Base-by-base conservation (phyloP, 2,888 invertebrate species). In the Diogma glabrata region DNA sequence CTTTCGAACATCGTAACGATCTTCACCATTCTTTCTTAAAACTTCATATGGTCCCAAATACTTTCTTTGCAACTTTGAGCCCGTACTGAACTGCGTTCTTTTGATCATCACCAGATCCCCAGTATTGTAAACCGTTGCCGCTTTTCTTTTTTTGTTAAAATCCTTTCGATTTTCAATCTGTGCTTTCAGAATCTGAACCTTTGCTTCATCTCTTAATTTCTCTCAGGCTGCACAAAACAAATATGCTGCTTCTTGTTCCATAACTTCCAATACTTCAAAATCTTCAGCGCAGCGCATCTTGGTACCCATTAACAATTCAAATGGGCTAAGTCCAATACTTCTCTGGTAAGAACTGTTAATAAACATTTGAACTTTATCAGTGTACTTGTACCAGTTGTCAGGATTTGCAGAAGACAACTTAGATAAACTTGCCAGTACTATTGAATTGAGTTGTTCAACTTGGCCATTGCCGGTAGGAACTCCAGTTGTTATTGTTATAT, bases 391-490 rank as follows among this genome's bases (percentile, higher is more conserved):
- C 63, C 63, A 65, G 23, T 62, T 57, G 4, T 52, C 51, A 1
- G 62, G 61, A 12, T 64, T 57, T 9, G 60, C 59, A 1, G 61
- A 50, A 7, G 61, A 54, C 7, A 67, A 26, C 49, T 67, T 67
- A 1, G 64, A 58, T 5, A 66, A 38, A 4, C 63, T 51, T 1
- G 64, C 52, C 46, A 65, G 62, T 3, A 66, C 57, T 3, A 54
- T 60, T n/a, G 56, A 47, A 51, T n/a, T n/a, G n/a, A n/a, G n/a
- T n/a, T n/a, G n/a, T 67, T 66, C 63, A 0, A 60, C 61, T 50
- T 67, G 66, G 0, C 65, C 65, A 51, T 67, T 66, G 5, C 61
- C 61, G 36, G 64, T 40, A 14, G 67, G 63, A 6, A 65, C 50
- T 8, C 64, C 57, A 6, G 53, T 56, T 9, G 54, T 54, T 4